phyloP scores from a whole-genome alignment of 2,113 vertebrate species.

The Seriola rivoliana region DNA sequence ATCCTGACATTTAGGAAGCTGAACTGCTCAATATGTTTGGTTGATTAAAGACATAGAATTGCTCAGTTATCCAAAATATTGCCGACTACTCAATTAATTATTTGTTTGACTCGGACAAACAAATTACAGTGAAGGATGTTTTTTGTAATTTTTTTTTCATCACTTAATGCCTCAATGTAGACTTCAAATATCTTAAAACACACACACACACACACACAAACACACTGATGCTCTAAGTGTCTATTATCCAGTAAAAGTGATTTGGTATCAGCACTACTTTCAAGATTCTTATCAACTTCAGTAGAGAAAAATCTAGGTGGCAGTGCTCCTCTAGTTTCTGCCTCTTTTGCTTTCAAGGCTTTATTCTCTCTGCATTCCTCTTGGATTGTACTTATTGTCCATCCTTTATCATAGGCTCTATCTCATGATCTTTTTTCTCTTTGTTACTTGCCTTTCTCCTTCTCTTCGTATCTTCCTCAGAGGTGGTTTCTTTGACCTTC shows the following conservation, averaged over 20 bases:
- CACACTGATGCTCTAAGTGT: not conserved
- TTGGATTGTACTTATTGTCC: conserved; percentile 13
- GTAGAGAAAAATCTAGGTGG: not conserved
- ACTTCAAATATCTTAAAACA: not conserved
- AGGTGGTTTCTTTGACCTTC: conserved; percentile 73
- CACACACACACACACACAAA: not conserved
- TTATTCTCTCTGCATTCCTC: conserved; percentile 21
- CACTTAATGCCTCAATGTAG: not conserved
- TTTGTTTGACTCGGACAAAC: too few relatives aligned
- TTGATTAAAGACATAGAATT: not conserved
- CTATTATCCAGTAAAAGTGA: not conserved
- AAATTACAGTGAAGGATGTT: too few relatives aligned
- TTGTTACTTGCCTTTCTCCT: conserved; percentile 36
- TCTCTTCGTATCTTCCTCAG: conserved; percentile 36
- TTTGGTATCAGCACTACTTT: not conserved
- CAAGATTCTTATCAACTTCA: not conserved
- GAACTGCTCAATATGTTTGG: not conserved
- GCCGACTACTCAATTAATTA: not conserved
- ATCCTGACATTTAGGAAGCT: not conserved
- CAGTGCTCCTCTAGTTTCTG: not conserved
- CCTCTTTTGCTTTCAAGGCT: conserved; percentile 1
- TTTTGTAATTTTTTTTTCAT: not conserved
- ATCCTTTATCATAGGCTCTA: conserved; percentile 17
- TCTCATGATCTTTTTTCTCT: conserved; percentile 45
- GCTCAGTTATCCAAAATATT: not conserved